A percentile compares a stretch with the other conserved stretches of the same genome.
Evolutionary conservation across 92 coral and sea anemone genomes (phyloP).

Genomic region (Actinostola sp.): DNA sequence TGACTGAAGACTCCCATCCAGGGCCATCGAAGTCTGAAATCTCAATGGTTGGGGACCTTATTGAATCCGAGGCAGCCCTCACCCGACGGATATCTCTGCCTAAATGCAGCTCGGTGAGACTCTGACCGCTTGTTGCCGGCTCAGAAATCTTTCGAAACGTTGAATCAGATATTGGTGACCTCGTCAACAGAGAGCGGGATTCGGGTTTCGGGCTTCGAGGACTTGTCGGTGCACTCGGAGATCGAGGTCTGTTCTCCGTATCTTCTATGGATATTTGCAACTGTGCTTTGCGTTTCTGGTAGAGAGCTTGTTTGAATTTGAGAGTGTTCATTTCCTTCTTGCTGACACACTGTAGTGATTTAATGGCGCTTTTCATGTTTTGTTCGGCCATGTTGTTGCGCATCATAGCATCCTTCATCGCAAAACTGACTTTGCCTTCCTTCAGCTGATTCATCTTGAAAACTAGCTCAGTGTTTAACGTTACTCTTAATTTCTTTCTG

Average conservation of each 20-base stretch:
- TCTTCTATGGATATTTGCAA: slow-evolving; percentile 12
- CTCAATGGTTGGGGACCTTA: slow-evolving; percentile 12
- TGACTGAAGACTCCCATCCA: not conserved
- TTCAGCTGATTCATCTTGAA: slow-evolving; percentile 37
- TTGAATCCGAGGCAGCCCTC: slow-evolving; percentile 7
- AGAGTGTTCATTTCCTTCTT: slow-evolving; percentile 32
- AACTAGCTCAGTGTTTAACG: too few species aligned
- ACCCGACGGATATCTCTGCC: not conserved
- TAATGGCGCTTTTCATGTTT: slow-evolving; percentile 47
- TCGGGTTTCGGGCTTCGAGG: slow-evolving; percentile 10
- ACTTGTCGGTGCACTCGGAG: not conserved
- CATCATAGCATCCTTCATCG: slow-evolving; percentile 49
- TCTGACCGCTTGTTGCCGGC: slow-evolving; percentile 37
- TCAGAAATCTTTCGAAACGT: slow-evolving; percentile 31
- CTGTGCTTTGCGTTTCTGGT: slow-evolving; percentile 41
- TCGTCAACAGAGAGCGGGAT: not conserved
- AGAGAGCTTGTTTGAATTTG: slow-evolving; percentile 28
- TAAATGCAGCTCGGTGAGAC: slow-evolving; percentile 3
- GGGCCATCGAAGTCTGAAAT: slow-evolving; percentile 13
- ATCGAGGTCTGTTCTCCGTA: not conserved
- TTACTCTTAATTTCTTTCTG: too few species aligned
- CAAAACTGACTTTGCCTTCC: slow-evolving; percentile 29
- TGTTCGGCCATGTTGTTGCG: slow-evolving; percentile 37
- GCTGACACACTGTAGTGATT: slow-evolving; percentile 10
- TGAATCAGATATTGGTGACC: not conserved